Evolutionary conservation across 2,113 vertebrate species (phyloP).

Genomic region (Gadus macrocephalus): DNA sequence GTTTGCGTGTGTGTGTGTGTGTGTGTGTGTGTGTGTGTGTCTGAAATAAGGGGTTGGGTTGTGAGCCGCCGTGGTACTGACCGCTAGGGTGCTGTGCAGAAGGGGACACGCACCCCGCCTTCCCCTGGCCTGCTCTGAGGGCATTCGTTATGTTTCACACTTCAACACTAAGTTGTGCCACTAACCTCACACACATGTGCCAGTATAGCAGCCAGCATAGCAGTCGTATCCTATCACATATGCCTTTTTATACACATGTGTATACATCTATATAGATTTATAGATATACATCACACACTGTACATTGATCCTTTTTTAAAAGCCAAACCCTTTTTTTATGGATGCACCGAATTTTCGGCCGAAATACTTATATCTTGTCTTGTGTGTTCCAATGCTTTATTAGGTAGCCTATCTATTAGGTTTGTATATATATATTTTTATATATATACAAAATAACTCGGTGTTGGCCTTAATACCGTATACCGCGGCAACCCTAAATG

Average conservation of each 20-base stretch:
- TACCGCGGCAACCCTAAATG: too few relatives aligned
- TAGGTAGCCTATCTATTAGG: too few relatives aligned
- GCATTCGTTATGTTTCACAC: neutral
- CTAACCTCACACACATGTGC: constrained; percentile 55
- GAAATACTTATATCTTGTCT: too few relatives aligned
- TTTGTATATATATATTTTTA: too few relatives aligned
- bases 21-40: constrained; percentile 31
- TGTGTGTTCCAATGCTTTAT: too few relatives aligned
- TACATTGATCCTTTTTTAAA: constrained; percentile 33
- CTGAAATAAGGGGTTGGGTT: constrained; percentile 22
- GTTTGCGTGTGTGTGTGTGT: constrained; percentile 10
- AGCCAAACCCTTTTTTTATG: constrained; percentile 35
- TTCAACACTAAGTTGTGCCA: constrained; percentile 39
- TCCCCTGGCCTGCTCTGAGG: constrained; percentile 24
- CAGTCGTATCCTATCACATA: constrained; percentile 33
- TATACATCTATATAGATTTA: too few relatives aligned
- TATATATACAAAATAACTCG: too few relatives aligned
- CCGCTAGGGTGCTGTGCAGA: too few relatives aligned
- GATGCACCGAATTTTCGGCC: too few relatives aligned
- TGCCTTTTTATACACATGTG: constrained; percentile 39
- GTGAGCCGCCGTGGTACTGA: too few relatives aligned
- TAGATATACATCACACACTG: too few relatives aligned
- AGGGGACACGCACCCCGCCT: constrained; percentile 32
- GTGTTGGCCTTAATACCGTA: too few relatives aligned
- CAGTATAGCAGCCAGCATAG: constrained; percentile 66